Base-by-base conservation (phyloP, 2,797 vertebrate species). In the Acrossocheilus wenchowensis region DNA sequence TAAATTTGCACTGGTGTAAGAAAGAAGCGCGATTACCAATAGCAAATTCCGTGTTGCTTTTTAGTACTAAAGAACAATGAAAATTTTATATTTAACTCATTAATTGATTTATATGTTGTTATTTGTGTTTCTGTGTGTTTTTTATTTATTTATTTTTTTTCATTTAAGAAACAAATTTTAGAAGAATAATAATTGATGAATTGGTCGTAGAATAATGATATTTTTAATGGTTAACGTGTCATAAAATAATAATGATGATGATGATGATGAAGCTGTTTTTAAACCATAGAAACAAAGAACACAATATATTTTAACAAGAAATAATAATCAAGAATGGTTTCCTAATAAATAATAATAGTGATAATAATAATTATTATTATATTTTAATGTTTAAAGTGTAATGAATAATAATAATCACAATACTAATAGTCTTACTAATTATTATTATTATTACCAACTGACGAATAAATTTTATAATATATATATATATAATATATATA, bases 1-100 rank as follows among this genome's bases (percentile, higher is more conserved):
- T 52, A 82, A n/a, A 68, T 54, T 30, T 69, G 43, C 79, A n/a
- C 64, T 10, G 21, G 19, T 68, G 30, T 81, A 69, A n/a, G 62
- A 68, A 81, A 45, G 8, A 30, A 50, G 30, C 30, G 5, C 5
- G 34, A 26, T 34, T 52, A 39, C 26, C 45, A 43, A 12, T 19
- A 71, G 48, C 34, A 23, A 23, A 74, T 34, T 64, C 4, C 6
- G 12, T 34, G 39, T 62, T 75, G 54, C 21, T 66, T 66, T 83
- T 48, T 50, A 64, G 57, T 26, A 26, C 3, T 8, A 3, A 77
- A 26, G 41, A 12, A n/a, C 21, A 45, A 72, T 0, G 21, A 43
- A 39, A 21, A 57, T 1, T 21, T 36, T 7, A 23, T 36, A 36
- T 52, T 77, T 66, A 17, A 17, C 1, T 68, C 7, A 4, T 34